Base-by-base conservation (phyloP, 2,113 vertebrate species). In the Passerina amoena region DNA sequence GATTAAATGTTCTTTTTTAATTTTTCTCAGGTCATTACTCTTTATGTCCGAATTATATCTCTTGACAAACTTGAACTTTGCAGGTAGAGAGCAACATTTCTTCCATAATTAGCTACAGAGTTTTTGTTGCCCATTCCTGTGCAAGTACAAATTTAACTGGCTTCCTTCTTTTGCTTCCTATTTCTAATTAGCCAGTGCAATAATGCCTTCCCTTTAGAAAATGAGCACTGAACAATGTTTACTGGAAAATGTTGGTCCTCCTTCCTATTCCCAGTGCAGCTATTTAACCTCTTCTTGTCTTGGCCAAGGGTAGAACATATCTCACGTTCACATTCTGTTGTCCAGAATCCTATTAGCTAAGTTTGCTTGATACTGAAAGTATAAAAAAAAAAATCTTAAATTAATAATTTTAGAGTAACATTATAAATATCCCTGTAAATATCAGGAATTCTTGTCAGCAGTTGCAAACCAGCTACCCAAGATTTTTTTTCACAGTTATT, bases 81-180 rank as follows among this genome's bases (percentile, higher is more conserved):
- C 45, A 50, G 51, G 42, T 82, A 73, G 20, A 48, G 16, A 66
- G 35, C 12, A 81, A 37, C 6, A 11, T 83, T 95, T 88, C 60
- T 90, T 83, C 61, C 54, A 57, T 60, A 64, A 68, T 60, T 50
- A 64, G 45, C 68, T 72, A 21, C 38, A 68, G 27, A 88, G 38
- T 13, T 63, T 93, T 86, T 90, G 56, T 40, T 86, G 23, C 54
- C 80, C 68, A 21, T 73, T 77, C 38, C 51, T 66, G 17, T 48
- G 47, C 56, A 86, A 94, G 85, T 33, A 65, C 15, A 73, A 70
- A 59, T 73, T 88, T 83, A 88, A 83, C 80, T 66, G 48, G 47
- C 33, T 94, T 94, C 82, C 76, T 93, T 73, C 59, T 83, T 92
- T 88, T 90, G 56, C 84, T 93, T 90, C 80, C 80, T 71, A 33